phyloP scores from a whole-genome alignment of 1,140 invertebrate species.

The Centruroides vittatus region DNA sequence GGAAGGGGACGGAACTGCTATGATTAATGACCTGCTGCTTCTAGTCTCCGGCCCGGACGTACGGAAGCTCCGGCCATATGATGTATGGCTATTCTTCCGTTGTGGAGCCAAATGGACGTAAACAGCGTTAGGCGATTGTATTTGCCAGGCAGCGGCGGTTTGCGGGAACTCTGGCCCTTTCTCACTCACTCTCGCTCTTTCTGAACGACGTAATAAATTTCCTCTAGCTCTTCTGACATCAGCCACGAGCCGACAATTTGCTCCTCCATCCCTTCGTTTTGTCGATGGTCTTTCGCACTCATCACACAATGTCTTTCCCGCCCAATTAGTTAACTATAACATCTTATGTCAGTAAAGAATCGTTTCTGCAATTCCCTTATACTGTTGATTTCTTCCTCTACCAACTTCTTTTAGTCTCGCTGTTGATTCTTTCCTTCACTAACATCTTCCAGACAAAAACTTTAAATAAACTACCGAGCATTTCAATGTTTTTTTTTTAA shows the following conservation, averaged over 20 bases:
- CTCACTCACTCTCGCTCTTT: background rate
- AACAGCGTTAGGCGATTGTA: background rate
- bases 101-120: background rate
- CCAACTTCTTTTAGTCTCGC: no score
- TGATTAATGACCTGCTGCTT: background rate
- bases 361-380: no score
- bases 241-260: background rate
- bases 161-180: background rate
- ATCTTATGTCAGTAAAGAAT: no score
- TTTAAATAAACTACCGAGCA: no score
- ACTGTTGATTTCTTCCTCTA: no score
- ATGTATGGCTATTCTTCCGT: background rate
- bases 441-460: no score
- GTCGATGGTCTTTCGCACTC: no score
- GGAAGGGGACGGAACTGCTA: background rate
- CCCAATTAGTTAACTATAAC: no score
- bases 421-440: no score
- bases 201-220: background rate
- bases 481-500: no score
- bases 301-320: no score
- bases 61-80: background rate
- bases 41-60: background rate
- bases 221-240: background rate
- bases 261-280: background rate
- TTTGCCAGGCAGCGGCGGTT: background rate